Evolutionary conservation across 2,888 invertebrate species (phyloP).

Genomic region (Mythimna impura): DNA sequence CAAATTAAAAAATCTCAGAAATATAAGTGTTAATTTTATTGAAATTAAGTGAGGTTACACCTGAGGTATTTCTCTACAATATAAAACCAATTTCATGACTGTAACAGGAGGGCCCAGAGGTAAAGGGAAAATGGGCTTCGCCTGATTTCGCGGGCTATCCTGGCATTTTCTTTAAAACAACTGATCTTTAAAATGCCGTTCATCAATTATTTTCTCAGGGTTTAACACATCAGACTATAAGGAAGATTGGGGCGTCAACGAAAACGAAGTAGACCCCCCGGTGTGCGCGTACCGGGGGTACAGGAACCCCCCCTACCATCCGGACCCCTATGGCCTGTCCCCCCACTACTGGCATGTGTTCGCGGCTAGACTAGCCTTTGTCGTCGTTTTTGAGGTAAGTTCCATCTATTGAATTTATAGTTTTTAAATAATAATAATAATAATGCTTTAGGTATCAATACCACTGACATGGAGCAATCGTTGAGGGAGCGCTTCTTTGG

Average conservation of each 20-base stretch:
- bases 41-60: too few relatives aligned
- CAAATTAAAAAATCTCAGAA: too few relatives aligned
- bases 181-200: neutral
- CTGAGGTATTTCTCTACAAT: too few relatives aligned
- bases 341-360: conserved; percentile 98
- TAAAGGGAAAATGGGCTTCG: too few relatives aligned
- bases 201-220: conserved; percentile 80
- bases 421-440: too few relatives aligned
- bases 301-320: conserved; percentile 93
- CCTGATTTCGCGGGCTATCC: too few relatives aligned
- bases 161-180: neutral
- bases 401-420: neutral
- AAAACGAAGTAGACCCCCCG: conserved; percentile 91
- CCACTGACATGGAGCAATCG: too few relatives aligned
- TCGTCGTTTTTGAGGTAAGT: conserved; percentile 97
- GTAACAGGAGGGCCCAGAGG: too few relatives aligned
- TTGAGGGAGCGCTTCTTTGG: too few relatives aligned
- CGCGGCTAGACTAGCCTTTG: conserved; percentile 97
- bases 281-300: conserved; percentile 95
- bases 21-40: too few relatives aligned
- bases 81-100: too few relatives aligned
- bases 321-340: conserved; percentile 94
- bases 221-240: conserved; percentile 96
- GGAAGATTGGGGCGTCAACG: conserved; percentile 94
- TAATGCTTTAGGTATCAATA: too few relatives aligned